phyloP scores from a whole-genome alignment of 2,113 vertebrate species.

The Caranx ignobilis region DNA sequence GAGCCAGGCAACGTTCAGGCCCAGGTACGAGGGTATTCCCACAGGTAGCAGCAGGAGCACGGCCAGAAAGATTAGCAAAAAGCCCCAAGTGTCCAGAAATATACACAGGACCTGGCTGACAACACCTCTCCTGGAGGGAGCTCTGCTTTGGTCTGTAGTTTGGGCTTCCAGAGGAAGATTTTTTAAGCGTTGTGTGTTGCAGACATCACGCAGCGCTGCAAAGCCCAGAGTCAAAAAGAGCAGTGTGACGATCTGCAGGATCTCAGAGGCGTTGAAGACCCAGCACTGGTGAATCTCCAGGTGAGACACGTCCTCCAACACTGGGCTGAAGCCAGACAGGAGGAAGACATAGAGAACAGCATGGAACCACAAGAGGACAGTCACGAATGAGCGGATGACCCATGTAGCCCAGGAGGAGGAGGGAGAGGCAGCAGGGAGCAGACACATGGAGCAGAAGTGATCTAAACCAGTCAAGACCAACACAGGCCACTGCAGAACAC shows the following conservation, averaged over 20 bases:
- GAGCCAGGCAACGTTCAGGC: conserved; percentile 89
- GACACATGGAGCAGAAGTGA: conserved; percentile 77
- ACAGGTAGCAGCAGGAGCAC: conserved; percentile 74
- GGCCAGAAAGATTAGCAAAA: conserved; percentile 83
- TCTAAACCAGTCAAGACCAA: conserved; percentile 81
- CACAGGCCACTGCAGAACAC: conserved; percentile 83
- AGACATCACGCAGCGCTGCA: conserved; percentile 54
- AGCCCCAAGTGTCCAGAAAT: conserved; percentile 87
- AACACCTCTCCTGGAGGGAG: conserved; percentile 60
- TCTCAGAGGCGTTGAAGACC: conserved; percentile 78
- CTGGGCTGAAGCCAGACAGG: conserved; percentile 54
- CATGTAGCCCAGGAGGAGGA: conserved; percentile 36
- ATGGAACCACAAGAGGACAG: conserved; percentile 79
- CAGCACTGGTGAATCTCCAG: conserved; percentile 73
- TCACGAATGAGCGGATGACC: conserved; percentile 62
- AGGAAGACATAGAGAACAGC: conserved; percentile 77
- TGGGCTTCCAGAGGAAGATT: neutral
- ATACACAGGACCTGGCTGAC: conserved; percentile 75
- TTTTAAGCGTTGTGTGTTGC: neutral
- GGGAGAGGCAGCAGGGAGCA: neutral
- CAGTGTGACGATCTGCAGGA: conserved; percentile 73
- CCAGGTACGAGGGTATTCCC: conserved; percentile 86
- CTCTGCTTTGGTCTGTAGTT: conserved; percentile 1
- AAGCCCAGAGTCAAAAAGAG: conserved; percentile 73
- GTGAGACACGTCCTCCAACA: conserved; percentile 45